A percentile compares a stretch with the other conserved stretches of the same genome.
Evolutionary conservation across 2,113 vertebrate genomes (phyloP).

Genomic region (Ceratotherium simum): DNA sequence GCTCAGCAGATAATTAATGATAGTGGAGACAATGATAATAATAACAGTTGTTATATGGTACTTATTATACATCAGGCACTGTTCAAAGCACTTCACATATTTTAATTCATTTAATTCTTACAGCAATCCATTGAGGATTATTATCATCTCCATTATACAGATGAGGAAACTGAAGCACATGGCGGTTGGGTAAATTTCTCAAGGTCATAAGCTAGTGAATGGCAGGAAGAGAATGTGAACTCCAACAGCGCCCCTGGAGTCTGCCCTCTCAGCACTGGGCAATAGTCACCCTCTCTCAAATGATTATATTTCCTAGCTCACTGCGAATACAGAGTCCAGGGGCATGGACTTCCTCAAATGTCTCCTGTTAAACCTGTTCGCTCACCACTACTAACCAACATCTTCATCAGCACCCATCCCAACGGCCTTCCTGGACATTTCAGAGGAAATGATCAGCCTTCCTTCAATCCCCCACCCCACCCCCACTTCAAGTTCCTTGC

Average conservation of each 20-base stretch:
- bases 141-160: background rate
- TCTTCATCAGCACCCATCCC: background rate
- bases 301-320: too few relatives aligned
- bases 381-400: accelerated
- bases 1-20: background rate
- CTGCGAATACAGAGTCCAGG: too few relatives aligned
- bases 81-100: background rate
- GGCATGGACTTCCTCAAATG: background rate
- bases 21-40: accelerated
- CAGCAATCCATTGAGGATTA: background rate
- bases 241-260: accelerated
- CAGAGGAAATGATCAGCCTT: background rate
- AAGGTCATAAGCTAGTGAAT: background rate
- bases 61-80: too few relatives aligned
- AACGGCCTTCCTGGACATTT: background rate
- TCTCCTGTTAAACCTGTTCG: background rate
- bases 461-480: background rate
- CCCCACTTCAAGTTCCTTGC: background rate
- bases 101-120: background rate
- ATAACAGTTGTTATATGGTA: accelerated
- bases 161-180: background rate
- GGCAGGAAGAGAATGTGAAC: background rate
- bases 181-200: background rate
- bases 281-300: background rate
- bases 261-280: background rate